Evolutionary conservation across 1,140 invertebrate genomes (phyloP), one percentile per base, ranked within the genome.

Genomic region (Probaryconus sp.): DNA sequence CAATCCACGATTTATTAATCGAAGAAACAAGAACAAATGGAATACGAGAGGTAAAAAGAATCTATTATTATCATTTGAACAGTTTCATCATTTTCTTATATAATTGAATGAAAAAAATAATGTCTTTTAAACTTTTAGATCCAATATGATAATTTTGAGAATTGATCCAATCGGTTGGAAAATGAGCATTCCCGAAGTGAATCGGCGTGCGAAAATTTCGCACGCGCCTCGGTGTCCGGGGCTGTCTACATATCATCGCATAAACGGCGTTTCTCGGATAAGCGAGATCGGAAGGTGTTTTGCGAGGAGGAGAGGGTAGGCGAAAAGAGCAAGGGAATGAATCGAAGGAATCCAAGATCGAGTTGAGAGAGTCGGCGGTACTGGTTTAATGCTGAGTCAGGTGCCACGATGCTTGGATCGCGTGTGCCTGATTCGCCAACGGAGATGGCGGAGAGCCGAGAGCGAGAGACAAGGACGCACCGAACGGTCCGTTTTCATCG

Each of bases 311-410:
- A n/a, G n/a, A n/a, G n/a, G n/a, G n/a, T n/a, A n/a, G n/a, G n/a
- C n/a, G n/a, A n/a, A n/a, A n/a, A 18, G 38, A 56, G 11, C 16
- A 21, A 53, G 33, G 40, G 11, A 53, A 24, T 33, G 47, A 11
- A 10, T 35, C 40, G 30, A 13, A 58, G 40, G 55, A 47, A 58
- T 58, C 9, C 40, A 13, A 24, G 40, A 55, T 53, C 20, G 47
- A 21, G 51, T 9, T n/a, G 24, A 43, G 20, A 26, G 13, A 50
- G 51, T 20, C 13, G 28, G 43, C 38, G 33, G 28, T 30, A 50
- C 30, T 45, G 53, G 53, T 45, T 48, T 61, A 35, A 14, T 43
- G 68, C 68, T 64, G 60, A 64, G 60, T 72, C 58, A 64, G 68
- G 60, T 72, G 68, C 55, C 35, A 11, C 37, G 56, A 48, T 60